A percentile compares a stretch with the other conserved stretches of the same genome.
Conservation (phyloP, 92 coral and sea anemone genomes). For the Pocillopora grandis region DNA sequence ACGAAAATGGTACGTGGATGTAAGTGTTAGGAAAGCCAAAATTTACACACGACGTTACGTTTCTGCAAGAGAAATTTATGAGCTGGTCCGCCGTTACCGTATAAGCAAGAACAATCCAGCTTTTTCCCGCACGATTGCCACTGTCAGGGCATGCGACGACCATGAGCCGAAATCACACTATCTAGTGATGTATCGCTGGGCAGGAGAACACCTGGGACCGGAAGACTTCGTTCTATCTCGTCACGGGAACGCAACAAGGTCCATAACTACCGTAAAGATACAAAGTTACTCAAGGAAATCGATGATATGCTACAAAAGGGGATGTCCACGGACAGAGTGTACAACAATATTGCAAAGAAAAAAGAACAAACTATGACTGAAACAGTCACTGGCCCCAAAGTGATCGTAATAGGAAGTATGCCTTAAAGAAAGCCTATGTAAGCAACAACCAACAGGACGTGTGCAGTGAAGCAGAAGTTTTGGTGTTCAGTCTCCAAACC, state of each 20-base stretch:
- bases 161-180: constrained; percentile 40
- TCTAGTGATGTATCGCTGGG: constrained; percentile 26
- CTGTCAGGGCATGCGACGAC: constrained; percentile 40
- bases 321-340: constrained; percentile 47
- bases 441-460: constrained; percentile 28
- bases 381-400: constrained; percentile 44
- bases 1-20: constrained; percentile 50
- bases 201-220: constrained; percentile 43
- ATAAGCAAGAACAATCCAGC: too few relatives aligned
- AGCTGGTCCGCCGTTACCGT: too few relatives aligned
- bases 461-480: constrained; percentile 46
- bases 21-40: constrained; percentile 24
- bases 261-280: constrained; percentile 50
- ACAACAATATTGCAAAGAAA: constrained; percentile 38
- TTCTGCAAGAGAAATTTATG: too few relatives aligned
- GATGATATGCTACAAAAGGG: constrained; percentile 40
- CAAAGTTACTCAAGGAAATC: constrained; percentile 33
- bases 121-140: constrained; percentile 37
- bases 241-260: constrained; percentile 56
- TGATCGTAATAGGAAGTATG: constrained; percentile 53
- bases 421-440: constrained; percentile 32
- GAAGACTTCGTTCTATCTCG: constrained; percentile 42
- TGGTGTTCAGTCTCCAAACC: constrained; percentile 38
- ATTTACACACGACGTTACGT: constrained; percentile 8
- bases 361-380: constrained; percentile 47